Base-by-base conservation (phyloP, 1,140 invertebrate genomes). In the Heliconius hermathena region DNA sequence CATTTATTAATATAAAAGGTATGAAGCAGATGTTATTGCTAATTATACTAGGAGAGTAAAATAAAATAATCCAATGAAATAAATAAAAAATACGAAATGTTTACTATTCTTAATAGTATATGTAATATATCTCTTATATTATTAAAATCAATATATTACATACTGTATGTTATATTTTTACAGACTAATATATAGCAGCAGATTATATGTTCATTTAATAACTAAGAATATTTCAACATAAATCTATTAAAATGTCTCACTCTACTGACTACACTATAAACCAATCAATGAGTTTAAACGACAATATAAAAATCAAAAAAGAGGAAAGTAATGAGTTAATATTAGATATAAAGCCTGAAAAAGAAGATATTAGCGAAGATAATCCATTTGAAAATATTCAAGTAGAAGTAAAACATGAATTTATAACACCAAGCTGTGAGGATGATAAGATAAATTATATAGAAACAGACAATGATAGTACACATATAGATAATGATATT, bases 331-430 rank as follows among this genome's bases (percentile, higher is more conserved):
- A 73, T 49, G 78, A 79, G 16, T 57, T 82, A 52, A 82, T 73
- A 76, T 29, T 80, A 49, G 72, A 78, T 49, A 80, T 82, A 38
- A 80, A 82, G 82, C 73, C 72, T 33, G 71, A 77, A 72, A 77
- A 41, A n/a, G 57, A 83, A 38, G 66, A 75, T 26, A 49, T 57
- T 26, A 38, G 77, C 20, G 57, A 81, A 60, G 83, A 87, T 72
- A 86, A 89, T 81, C 84, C 86, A 36, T 90, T 88, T 77, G 81
- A 83, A 74, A 84, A 90, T 80, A 66, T 89, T 33, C 85, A 89
- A 66, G 46, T 87, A 4, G 82, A 91, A 79, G 78, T 92, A 4
- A 92, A 92, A 81, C 74, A 87, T 46, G 89, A 91, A 85, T 72
- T 79, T 33, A 73, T 79, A 8, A 79, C 57, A 36, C 74, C 74